Evolutionary conservation across 2,113 vertebrate species (phyloP).

Genomic region (Cranoglanis bouderius): DNA sequence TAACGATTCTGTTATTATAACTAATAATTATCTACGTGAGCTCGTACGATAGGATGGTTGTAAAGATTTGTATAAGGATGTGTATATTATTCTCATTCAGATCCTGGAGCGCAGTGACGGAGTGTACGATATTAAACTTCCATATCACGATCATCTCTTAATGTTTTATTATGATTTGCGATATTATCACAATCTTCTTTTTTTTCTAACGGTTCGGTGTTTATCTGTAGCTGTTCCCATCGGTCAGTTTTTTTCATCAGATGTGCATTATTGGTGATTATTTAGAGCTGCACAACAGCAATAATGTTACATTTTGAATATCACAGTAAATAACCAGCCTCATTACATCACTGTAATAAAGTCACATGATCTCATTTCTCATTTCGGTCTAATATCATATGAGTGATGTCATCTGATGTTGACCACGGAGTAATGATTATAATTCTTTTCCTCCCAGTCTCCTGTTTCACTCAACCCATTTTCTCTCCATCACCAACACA

Average conservation of each 20-base stretch:
- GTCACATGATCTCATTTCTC: slow-evolving; percentile 31
- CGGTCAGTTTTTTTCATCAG: background rate
- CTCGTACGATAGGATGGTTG: background rate
- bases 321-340: slow-evolving; percentile 16
- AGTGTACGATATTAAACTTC: background rate
- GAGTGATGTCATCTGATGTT: slow-evolving; percentile 9
- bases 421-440: slow-evolving; percentile 12
- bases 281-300: background rate
- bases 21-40: background rate
- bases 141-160: background rate
- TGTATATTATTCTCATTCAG: background rate
- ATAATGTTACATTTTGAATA: background rate
- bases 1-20: background rate
- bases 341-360: slow-evolving; percentile 33
- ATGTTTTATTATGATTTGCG: background rate
- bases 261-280: background rate
- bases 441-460: slow-evolving; percentile 70
- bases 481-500: slow-evolving; percentile 69
- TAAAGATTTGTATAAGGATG: background rate
- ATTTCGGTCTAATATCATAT: slow-evolving; percentile 24
- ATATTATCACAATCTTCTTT: background rate
- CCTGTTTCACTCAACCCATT: slow-evolving; percentile 72
- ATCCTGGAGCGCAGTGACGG: background rate
- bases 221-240: background rate
- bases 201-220: background rate